Conservation (phyloP, 2,113 vertebrate genomes). For the Caracal caracal region DNA sequence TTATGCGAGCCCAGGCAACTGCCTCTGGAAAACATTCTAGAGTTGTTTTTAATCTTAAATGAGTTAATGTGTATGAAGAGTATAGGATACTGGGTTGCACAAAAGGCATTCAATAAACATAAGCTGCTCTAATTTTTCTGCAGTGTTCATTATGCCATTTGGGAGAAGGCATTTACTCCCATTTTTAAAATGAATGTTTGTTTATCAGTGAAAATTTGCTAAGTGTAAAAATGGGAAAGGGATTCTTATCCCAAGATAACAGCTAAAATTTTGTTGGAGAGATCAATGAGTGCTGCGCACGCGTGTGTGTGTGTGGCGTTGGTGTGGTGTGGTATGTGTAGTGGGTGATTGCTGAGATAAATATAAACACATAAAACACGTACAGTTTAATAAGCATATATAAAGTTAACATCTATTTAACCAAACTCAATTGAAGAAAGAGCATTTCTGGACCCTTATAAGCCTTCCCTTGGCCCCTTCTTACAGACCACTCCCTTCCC, state of each 20-base stretch:
- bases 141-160: not conserved
- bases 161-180: not conserved
- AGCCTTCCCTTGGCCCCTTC: not conserved
- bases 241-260: not conserved
- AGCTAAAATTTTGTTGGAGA: not conserved
- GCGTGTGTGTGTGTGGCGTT: not conserved
- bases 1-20: not conserved
- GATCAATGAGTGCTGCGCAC: not conserved
- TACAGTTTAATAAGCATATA: not conserved
- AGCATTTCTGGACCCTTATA: not conserved
- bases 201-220: not conserved
- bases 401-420: constrained; percentile 22
- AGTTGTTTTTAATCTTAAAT: constrained; percentile 31
- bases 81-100: not conserved
- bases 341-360: not conserved
- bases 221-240: not conserved
- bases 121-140: not conserved
- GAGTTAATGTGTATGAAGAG: not conserved
- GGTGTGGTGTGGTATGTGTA: not conserved
- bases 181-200: not conserved
- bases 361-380: not conserved
- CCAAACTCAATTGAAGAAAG: not conserved
- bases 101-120: not conserved
- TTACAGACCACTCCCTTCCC: not conserved
- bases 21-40: not conserved